Evolutionary conservation across 2,888 invertebrate genomes (phyloP).

Genomic region (Neoascia interrupta): DNA sequence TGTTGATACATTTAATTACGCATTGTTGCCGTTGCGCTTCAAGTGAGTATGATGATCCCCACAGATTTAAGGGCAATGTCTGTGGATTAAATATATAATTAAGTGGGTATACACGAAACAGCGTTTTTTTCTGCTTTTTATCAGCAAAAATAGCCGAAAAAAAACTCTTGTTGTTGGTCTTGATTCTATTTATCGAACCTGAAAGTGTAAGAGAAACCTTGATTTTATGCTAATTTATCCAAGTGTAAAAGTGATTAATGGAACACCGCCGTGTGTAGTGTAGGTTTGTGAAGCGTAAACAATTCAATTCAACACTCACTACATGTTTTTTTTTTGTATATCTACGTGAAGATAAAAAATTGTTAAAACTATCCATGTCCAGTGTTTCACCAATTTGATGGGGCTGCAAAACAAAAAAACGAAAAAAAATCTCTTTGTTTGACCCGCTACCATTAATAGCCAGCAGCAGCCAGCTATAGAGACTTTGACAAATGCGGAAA

Average conservation of each 20-base stretch:
- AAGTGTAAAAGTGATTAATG: conserved; percentile 49
- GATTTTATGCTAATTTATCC: conserved; percentile 48
- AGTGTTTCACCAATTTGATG: conserved; percentile 26
- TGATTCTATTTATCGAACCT: too few species aligned
- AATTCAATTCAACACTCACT: conserved; percentile 49
- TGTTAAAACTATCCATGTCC: conserved; percentile 7
- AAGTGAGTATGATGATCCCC: conserved; percentile 27
- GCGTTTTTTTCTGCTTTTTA: too few species aligned
- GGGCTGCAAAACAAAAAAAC: too few species aligned
- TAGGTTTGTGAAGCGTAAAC: conserved; percentile 43
- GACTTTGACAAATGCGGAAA: conserved; percentile 63
- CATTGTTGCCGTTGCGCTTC: neutral
- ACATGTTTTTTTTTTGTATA: neutral
- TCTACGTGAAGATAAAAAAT: conserved; percentile 12
- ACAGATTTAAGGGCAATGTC: conserved; percentile 5
- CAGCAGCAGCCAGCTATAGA: neutral
- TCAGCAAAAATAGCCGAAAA: neutral
- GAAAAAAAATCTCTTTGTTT: conserved; percentile 41
- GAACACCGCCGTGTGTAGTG: neutral
- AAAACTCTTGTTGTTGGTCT: too few species aligned
- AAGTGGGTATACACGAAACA: neutral
- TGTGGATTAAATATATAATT: neutral
- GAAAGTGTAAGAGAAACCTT: conserved; percentile 30
- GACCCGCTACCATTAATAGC: neutral
- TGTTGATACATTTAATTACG: conserved; percentile 37